Base-by-base conservation (phyloP, 1,140 invertebrate species). In the Procambarus virginalis region DNA sequence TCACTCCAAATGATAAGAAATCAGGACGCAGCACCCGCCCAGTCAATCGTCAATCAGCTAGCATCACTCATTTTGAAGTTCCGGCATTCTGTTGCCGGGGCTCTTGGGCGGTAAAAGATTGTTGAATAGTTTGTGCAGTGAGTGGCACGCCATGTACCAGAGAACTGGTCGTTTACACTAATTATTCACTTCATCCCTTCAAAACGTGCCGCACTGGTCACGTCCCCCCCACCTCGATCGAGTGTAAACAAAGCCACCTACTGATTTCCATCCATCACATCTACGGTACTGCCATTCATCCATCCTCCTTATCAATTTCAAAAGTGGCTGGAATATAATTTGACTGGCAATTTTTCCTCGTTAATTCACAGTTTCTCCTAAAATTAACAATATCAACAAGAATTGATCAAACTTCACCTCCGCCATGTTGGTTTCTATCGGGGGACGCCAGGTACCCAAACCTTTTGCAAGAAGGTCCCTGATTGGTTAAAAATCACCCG, bases 331-430 rank as follows among this genome's bases (percentile, higher is more conserved):
- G 49, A 75, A n/a, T 45, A 75, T 49, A 45, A 80, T 78, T 86
- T 73, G 20, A 55, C 22, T 45, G 49, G 4, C 49, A 73, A n/a
- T 34, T 48, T 48, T 60, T 58, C 60, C 17, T 4, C 17, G 45
- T 49, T 55, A 46, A 20, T 20, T 34, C n/a, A 75, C 86, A 75
- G 60, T 73, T 51, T 73, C 64, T 49, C n/a, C 46, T 17, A 45
- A 58, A 88, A 75, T 81, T 49, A 75, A 88, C 60, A 81, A 88
- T 73, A 88, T 88, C 86, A 75, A 88, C 86, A 88, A 88, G 86
- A 88, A 88, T 88, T 88, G 86, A 88, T 88, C 86, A 88, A 88
- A 88, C 86, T 88, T 88, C 86, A 88, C 86, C 86, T 88, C 86
- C 86, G 86, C 86, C 86, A 88, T 88, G 86, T 88, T 88, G 86